Evolutionary conservation across 2,113 vertebrate species (phyloP).

Genomic region (Hepsetus odoe): DNA sequence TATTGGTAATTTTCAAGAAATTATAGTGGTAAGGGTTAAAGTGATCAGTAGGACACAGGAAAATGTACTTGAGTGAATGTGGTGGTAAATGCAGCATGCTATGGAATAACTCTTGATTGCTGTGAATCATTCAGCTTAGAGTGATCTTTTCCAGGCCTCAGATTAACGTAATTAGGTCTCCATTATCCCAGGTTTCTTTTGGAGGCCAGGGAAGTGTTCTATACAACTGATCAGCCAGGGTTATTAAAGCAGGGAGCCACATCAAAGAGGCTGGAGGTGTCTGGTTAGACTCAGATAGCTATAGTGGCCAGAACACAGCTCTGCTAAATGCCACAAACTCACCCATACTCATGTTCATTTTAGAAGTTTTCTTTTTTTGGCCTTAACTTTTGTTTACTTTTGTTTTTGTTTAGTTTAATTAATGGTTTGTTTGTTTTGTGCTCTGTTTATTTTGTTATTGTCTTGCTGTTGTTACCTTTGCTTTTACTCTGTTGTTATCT

Average conservation of each 20-base stretch:
- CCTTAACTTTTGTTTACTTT: not conserved
- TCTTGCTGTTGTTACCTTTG: too few relatives aligned
- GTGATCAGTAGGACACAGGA: not conserved
- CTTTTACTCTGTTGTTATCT: too few relatives aligned
- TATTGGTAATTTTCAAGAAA: not conserved
- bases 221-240: constrained; percentile 73
- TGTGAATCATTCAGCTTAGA: not conserved
- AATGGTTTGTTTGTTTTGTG: not conserved
- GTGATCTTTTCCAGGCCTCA: constrained; percentile 69
- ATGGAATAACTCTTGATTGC: not conserved
- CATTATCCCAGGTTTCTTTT: constrained; percentile 57
- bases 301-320: constrained; percentile 62
- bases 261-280: constrained; percentile 64
- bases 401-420: not conserved
- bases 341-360: constrained; percentile 21
- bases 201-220: constrained; percentile 71
- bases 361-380: not conserved
- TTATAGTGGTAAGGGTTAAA: not conserved
- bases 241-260: constrained; percentile 71
- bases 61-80: not conserved
- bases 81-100: not conserved
- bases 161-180: constrained; percentile 70
- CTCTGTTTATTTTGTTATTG: not conserved
- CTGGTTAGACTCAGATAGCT: constrained; percentile 67
- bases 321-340: constrained; percentile 16